A percentile compares a stretch with the other conserved stretches of the same genome.
These are phyloP conservation scores for Molossus molossus DNA, from an alignment of 2,797 vertebrate species.

Conservation along the genomic window DNA sequence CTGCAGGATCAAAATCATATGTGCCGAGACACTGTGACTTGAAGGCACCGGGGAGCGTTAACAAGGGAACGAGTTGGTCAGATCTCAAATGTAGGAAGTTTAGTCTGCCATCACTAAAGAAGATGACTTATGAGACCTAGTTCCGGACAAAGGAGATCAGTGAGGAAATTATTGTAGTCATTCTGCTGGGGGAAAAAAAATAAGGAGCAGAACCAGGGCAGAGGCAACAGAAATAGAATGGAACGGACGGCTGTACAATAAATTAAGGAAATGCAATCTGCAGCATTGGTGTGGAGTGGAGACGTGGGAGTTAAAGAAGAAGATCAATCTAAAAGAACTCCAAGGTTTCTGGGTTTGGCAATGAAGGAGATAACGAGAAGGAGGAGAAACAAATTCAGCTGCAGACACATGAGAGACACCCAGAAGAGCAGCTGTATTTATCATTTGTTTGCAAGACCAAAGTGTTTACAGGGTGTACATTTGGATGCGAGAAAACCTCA, in stretches of 20 bases:
- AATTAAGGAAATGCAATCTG: background rate
- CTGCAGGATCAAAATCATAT: background rate
- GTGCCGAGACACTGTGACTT: background rate
- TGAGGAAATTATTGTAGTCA: background rate
- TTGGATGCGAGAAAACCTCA: background rate
- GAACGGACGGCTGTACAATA: background rate
- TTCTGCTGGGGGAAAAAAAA: slow-evolving; percentile 5
- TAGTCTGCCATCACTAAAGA: background rate
- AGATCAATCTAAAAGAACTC: slow-evolving; percentile 20
- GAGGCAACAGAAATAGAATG: background rate
- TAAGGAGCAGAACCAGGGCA: background rate
- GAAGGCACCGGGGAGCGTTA: slow-evolving; percentile 21
- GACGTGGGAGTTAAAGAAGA: background rate
- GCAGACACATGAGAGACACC: background rate
- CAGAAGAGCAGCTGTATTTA: background rate
- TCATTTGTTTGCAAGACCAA: background rate
- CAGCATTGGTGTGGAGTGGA: background rate
- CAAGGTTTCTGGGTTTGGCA: slow-evolving; percentile 3
- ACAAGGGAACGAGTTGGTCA: background rate
- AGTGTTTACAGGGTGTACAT: background rate
- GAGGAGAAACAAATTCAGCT: background rate
- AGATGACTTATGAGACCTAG: background rate
- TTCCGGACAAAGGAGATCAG: background rate
- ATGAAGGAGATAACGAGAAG: background rate
- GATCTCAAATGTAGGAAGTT: background rate